Conservation (phyloP, 2,797 vertebrate species). For the Notolepis coatsorum region DNA sequence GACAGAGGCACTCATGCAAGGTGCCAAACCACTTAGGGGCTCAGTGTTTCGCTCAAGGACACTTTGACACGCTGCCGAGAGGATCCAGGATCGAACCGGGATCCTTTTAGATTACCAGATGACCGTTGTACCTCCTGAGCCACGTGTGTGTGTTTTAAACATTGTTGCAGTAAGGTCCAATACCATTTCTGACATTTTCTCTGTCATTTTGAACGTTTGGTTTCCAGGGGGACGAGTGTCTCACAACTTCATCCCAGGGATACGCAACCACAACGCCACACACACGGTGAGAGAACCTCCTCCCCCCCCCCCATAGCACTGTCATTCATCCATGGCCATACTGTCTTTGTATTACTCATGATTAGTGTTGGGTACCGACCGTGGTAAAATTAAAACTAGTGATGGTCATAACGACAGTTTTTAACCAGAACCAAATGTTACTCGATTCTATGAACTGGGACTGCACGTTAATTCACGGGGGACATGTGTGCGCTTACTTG, state of each 20-base stretch:
- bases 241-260: slow-evolving; percentile 84
- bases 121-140: background rate
- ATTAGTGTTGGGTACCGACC: no score
- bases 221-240: slow-evolving; percentile 80
- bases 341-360: background rate
- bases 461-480: no score
- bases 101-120: background rate
- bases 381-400: no score
- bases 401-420: no score
- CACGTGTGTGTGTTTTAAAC: slow-evolving; percentile 4
- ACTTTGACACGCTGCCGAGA: no score
- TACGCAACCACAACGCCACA: slow-evolving; percentile 75
- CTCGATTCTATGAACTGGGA: no score
- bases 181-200: slow-evolving; percentile 45
- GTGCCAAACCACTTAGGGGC: no score
- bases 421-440: no score
- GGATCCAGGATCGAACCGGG: no score
- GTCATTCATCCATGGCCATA: background rate
- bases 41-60: no score
- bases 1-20: no score
- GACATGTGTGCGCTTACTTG: no score
- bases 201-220: slow-evolving; percentile 31
- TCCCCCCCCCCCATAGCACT: background rate
- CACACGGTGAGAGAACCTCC: slow-evolving; percentile 71
- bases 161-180: background rate